Conservation (phyloP, 2,888 invertebrate genomes). For the Blomia tropicalis region DNA sequence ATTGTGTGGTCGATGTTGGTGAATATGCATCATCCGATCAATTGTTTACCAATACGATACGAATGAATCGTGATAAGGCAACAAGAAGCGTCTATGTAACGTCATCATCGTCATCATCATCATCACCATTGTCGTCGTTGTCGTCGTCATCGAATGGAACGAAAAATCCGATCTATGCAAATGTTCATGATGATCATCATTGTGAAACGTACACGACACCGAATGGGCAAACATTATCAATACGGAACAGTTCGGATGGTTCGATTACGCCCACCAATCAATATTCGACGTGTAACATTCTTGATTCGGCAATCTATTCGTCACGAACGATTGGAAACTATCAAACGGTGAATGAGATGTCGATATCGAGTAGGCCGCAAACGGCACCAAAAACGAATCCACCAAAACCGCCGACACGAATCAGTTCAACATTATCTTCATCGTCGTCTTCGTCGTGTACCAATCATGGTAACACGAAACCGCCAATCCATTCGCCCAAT, state of each 20-base stretch:
- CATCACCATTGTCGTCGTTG: neutral
- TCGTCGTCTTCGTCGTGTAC: too few species aligned
- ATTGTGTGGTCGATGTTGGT: neutral
- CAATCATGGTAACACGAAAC: neutral
- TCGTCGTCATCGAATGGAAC: too few species aligned
- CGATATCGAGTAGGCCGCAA: neutral
- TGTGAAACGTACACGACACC: too few species aligned
- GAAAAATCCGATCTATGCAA: neutral
- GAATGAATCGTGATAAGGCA: neutral
- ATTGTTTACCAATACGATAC: neutral
- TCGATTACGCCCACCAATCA: constrained; percentile 15
- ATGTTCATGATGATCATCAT: neutral
- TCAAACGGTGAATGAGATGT: neutral
- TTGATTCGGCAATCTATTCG: neutral
- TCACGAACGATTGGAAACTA: neutral
- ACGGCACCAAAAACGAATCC: neutral
- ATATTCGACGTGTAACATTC: neutral
- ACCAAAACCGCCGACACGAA: constrained; percentile 1
- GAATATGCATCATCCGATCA: constrained; percentile 12
- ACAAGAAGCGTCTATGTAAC: neutral
- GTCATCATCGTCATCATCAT: neutral
- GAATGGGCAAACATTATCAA: neutral
- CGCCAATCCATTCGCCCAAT: neutral
- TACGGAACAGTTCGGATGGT: neutral
- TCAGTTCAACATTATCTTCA: constrained; percentile 1